phyloP scores from a whole-genome alignment of 2,113 vertebrate species.

The Erythrolamprus reginae region DNA sequence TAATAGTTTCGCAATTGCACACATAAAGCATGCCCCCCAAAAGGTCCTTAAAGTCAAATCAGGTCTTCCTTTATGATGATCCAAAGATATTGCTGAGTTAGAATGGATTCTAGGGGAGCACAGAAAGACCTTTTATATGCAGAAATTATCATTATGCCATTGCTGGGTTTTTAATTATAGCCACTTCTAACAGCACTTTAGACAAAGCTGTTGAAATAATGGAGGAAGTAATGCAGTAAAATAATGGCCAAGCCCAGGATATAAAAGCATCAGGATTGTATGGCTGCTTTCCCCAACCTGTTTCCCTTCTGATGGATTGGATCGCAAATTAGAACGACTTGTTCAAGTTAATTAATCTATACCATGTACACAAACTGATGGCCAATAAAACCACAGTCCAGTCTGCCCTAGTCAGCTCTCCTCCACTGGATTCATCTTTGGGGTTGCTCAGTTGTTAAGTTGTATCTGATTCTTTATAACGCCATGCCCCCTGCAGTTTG shows the following conservation, averaged over 20 bases:
- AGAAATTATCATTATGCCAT: constrained; percentile 68
- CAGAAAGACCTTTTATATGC: constrained; percentile 67
- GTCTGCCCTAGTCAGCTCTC: background rate
- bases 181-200: constrained; percentile 62
- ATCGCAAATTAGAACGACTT: background rate
- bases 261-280: constrained; percentile 62
- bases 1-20: constrained; percentile 44
- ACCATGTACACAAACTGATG: background rate
- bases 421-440: background rate
- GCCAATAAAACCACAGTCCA: background rate
- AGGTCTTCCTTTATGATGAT: constrained; percentile 55
- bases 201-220: constrained; percentile 64
- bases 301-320: background rate
- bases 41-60: constrained; percentile 52
- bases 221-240: constrained; percentile 66
- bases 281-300: constrained; percentile 32
- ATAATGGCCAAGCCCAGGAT: constrained; percentile 46
- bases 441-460: background rate
- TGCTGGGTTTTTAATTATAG: constrained; percentile 76
- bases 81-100: constrained; percentile 58
- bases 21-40: background rate
- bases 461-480: background rate
- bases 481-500: background rate
- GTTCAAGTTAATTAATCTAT: background rate
- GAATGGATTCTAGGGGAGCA: constrained; percentile 59